A percentile compares a stretch with the other conserved stretches of the same genome.
These are phyloP conservation scores for Drosophila pectinifera DNA, from an alignment of 1,140 invertebrate species.

Conservation along the genomic window DNA sequence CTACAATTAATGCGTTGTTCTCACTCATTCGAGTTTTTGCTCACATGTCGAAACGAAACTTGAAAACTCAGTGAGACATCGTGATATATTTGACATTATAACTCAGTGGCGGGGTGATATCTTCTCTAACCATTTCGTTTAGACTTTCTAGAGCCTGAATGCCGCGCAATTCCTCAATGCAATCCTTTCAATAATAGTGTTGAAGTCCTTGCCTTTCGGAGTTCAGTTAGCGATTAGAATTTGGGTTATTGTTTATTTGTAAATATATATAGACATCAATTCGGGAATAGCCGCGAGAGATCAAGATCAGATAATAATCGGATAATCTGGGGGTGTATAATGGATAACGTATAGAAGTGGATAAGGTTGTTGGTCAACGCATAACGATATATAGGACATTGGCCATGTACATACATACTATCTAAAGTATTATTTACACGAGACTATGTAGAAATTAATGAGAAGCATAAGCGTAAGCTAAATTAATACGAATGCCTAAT, in stretches of 20 bases:
- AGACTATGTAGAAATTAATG: conserved; percentile 42
- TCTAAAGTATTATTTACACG: conserved; percentile 76
- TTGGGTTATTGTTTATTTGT: conserved; percentile 31
- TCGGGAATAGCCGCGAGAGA: conserved; percentile 21
- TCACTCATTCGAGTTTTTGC: conserved; percentile 54
- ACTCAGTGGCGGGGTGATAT: conserved; percentile 80
- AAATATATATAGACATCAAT: conserved; percentile 34
- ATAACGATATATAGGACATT: conserved; percentile 28
- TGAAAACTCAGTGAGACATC: conserved; percentile 63
- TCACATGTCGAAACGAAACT: conserved; percentile 4
- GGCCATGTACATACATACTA: conserved; percentile 69
- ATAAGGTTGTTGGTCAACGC: conserved; percentile 16
- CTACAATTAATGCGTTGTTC: conserved; percentile 61
- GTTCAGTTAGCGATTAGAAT: conserved; percentile 14
- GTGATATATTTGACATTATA: conserved; percentile 82
- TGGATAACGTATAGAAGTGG: not conserved
- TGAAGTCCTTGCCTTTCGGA: not conserved
- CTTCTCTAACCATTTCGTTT: conserved; percentile 54
- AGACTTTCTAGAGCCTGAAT: too few species aligned
- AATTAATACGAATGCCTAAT: not conserved
- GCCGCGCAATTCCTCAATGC: too few species aligned
- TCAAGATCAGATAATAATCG: conserved; percentile 6
- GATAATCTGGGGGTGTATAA: conserved; percentile 6
- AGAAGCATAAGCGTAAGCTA: conserved; percentile 11
- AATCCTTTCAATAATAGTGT: conserved; percentile 3